These are phyloP conservation scores for Misgurnus anguillicaudatus DNA, from an alignment of 2,113 vertebrate genomes.

Conservation along the genomic window DNA sequence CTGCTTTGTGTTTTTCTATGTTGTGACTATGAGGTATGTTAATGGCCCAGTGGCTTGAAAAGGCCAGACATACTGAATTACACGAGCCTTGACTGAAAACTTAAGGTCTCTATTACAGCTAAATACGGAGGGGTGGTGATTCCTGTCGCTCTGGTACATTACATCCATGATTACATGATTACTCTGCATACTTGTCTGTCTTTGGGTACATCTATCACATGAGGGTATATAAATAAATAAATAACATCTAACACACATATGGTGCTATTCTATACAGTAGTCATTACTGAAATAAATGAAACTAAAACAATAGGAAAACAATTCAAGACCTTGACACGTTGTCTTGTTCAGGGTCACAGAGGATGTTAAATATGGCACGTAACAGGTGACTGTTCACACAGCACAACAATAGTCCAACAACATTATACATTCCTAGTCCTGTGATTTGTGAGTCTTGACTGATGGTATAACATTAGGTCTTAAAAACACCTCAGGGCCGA, in stretches of 20 bases:
- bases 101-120: constrained; percentile 33
- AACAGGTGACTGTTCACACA: neutral
- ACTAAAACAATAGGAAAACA: neutral
- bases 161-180: neutral
- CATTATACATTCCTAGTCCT: constrained; percentile 5
- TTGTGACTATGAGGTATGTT: neutral
- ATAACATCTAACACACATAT: too few relatives aligned
- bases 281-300: too few relatives aligned
- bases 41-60: constrained; percentile 23
- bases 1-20: neutral
- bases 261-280: too few relatives aligned
- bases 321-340: constrained; percentile 25
- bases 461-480: neutral
- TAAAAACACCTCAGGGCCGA: neutral
- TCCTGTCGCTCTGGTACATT: constrained; percentile 7
- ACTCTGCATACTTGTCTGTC: neutral
- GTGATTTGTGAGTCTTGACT: neutral
- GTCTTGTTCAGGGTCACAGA: neutral
- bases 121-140: neutral
- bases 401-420: neutral
- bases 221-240: too few relatives aligned
- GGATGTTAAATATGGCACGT: constrained; percentile 6
- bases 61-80: constrained; percentile 44
- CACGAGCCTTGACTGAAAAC: constrained; percentile 25
- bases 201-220: neutral